Conservation (phyloP, 2,888 invertebrate genomes). For the Smittia aterrima region DNA sequence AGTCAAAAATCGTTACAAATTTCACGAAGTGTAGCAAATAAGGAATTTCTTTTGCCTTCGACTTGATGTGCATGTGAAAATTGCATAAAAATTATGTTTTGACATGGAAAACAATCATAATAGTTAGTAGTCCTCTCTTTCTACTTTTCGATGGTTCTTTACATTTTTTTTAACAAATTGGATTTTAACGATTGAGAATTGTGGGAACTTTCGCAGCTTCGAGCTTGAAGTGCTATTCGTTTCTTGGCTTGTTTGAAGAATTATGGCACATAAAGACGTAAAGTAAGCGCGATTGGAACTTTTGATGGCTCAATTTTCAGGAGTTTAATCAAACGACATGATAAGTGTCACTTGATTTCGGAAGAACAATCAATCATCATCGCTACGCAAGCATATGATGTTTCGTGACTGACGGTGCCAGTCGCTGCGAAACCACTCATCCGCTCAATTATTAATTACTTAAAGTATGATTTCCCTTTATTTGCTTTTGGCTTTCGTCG, state of each 20-base stretch:
- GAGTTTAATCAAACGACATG: constrained; percentile 1
- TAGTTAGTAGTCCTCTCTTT: not conserved
- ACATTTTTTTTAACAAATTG: constrained; percentile 23
- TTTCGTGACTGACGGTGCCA: constrained; percentile 11
- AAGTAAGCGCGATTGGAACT: not conserved
- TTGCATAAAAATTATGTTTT: constrained; percentile 37
- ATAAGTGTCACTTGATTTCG: not conserved
- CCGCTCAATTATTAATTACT: constrained; percentile 39
- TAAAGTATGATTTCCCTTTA: constrained; percentile 31
- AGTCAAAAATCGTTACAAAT: not conserved
- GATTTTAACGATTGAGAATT: constrained; percentile 24
- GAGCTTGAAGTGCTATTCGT: constrained; percentile 27
- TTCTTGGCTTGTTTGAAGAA: not conserved
- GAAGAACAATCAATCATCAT: not conserved
- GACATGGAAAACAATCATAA: constrained; percentile 37
- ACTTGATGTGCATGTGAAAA: constrained; percentile 28
- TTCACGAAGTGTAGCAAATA: not conserved
- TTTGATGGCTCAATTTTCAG: constrained; percentile 20
- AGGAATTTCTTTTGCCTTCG: no score
- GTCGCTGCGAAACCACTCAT: constrained; percentile 22
- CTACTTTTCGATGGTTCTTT: not conserved
- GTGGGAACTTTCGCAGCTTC: constrained; percentile 26
- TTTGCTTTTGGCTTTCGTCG: constrained; percentile 16
- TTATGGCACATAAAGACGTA: not conserved
- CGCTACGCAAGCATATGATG: not conserved